Evolutionary conservation across 37 sponge, comb jelly and placozoan species (phyloP).

Genomic region (Amphimedon queenslandica): DNA sequence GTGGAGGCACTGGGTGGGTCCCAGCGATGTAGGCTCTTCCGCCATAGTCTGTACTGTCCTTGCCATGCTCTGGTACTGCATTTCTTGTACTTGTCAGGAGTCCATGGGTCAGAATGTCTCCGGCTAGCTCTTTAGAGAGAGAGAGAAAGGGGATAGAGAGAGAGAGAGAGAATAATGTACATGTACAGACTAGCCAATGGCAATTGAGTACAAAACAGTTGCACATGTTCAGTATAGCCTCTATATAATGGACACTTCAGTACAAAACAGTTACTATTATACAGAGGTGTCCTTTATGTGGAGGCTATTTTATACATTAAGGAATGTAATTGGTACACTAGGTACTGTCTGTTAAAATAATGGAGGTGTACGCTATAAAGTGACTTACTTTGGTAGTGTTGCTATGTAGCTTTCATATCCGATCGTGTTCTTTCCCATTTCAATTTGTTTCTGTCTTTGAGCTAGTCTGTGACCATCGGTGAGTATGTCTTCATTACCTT

Average conservation of each 20-base stretch:
- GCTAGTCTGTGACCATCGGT: conserved; percentile 35
- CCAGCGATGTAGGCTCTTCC: conserved; percentile 64
- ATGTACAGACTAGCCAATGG: background rate
- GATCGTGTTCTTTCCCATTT: conserved; percentile 89
- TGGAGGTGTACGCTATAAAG: background rate
- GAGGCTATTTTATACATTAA: too few species aligned
- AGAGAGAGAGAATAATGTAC: background rate
- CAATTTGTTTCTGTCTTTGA: conserved; percentile 89
- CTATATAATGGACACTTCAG: too few species aligned
- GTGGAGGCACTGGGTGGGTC: conserved; percentile 41
- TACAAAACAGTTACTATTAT: background rate
- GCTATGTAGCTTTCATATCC: conserved; percentile 77
- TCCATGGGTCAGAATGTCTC: conserved; percentile 46
- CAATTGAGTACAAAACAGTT: conserved; percentile 1
- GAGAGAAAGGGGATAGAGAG: background rate
- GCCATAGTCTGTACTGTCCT: conserved; percentile 79
- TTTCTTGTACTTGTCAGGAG: conserved; percentile 76
- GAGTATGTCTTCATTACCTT: conserved; percentile 19
- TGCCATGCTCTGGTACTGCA: conserved; percentile 86
- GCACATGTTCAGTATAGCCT: background rate
- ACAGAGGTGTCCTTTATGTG: too few species aligned
- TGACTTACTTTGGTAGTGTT: conserved; percentile 62
- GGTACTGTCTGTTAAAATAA: too few species aligned
- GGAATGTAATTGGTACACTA: too few species aligned
- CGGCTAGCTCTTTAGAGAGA: conserved; percentile 50